These are phyloP conservation scores for Drosophila dives DNA, from an alignment of 2,888 invertebrate species.

Conservation along the genomic window DNA sequence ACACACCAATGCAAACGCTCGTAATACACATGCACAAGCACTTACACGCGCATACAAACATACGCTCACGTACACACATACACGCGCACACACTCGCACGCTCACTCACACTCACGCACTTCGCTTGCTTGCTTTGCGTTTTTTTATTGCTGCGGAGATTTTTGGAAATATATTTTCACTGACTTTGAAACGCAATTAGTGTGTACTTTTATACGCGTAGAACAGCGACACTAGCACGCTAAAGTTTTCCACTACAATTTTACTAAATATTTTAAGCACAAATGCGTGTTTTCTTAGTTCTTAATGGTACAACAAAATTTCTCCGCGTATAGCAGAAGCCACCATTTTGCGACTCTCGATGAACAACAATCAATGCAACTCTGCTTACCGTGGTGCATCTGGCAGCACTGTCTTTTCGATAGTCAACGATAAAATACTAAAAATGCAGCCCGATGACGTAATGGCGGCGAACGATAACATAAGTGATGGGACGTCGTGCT, in stretches of 20 bases:
- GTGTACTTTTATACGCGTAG: slow-evolving; percentile 56
- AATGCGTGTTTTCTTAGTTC: slow-evolving; percentile 73
- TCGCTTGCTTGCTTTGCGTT: slow-evolving; percentile 72
- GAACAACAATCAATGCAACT: slow-evolving; percentile 62
- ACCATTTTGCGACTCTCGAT: slow-evolving; percentile 79
- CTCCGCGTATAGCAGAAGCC: slow-evolving; percentile 81
- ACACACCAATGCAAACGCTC: slow-evolving; percentile 52
- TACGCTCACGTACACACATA: slow-evolving; percentile 38
- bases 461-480: neutral
- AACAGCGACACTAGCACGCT: slow-evolving; percentile 55
- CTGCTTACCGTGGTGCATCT: slow-evolving; percentile 53
- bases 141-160: slow-evolving; percentile 59
- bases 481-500: neutral
- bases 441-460: slow-evolving; percentile 6
- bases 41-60: slow-evolving; percentile 44
- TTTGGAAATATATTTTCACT: slow-evolving; percentile 68
- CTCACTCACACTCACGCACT: slow-evolving; percentile 68
- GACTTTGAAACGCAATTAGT: slow-evolving; percentile 45
- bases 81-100: slow-evolving; percentile 54
- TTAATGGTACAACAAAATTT: slow-evolving; percentile 76
- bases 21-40: slow-evolving; percentile 55
- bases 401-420: slow-evolving; percentile 50
- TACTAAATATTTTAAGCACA: slow-evolving; percentile 61
- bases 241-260: slow-evolving; percentile 71
- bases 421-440: slow-evolving; percentile 20